Percentiles rank a stretch among this genome's conserved stretches.
Evolutionary conservation across 1,140 invertebrate species (phyloP).

Genomic region (Gonatopus flavifemur): DNA sequence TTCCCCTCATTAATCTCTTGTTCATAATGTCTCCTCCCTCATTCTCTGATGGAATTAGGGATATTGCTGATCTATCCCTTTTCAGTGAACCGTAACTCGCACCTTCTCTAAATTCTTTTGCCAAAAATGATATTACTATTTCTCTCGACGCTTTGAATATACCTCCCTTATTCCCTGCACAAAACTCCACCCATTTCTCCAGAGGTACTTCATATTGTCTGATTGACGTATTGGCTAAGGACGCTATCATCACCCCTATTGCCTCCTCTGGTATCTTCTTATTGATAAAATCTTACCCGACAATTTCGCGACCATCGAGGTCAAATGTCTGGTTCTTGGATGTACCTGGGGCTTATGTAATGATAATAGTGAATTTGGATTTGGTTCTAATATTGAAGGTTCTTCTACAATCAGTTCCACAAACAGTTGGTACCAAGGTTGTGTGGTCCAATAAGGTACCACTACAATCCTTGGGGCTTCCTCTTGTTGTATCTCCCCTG

Average conservation of each 20-base stretch:
- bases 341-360: not conserved
- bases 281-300: slow-evolving; percentile 11
- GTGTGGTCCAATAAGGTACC: not conserved
- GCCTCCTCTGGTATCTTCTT: not conserved
- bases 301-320: slow-evolving; percentile 6
- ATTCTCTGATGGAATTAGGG: slow-evolving; percentile 18
- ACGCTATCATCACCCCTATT: slow-evolving; percentile 10
- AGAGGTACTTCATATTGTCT: slow-evolving; percentile 18
- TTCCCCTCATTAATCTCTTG: slow-evolving; percentile 31
- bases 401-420: not conserved
- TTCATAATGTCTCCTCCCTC: slow-evolving; percentile 11
- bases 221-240: slow-evolving; percentile 7
- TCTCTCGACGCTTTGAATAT: not conserved
- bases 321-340: not conserved
- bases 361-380: slow-evolving; percentile 3
- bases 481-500: not conserved
- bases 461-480: not conserved
- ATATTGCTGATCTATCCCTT: slow-evolving; percentile 21
- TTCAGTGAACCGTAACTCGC: slow-evolving; percentile 25
- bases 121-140: slow-evolving; percentile 12
- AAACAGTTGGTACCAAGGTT: not conserved
- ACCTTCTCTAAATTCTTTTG: slow-evolving; percentile 2
- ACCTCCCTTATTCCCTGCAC: slow-evolving; percentile 6
- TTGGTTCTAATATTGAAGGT: not conserved
- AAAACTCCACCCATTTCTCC: slow-evolving; percentile 17